phyloP scores from a whole-genome alignment of 2,113 vertebrate species.

The Peromyscus maniculatus region DNA sequence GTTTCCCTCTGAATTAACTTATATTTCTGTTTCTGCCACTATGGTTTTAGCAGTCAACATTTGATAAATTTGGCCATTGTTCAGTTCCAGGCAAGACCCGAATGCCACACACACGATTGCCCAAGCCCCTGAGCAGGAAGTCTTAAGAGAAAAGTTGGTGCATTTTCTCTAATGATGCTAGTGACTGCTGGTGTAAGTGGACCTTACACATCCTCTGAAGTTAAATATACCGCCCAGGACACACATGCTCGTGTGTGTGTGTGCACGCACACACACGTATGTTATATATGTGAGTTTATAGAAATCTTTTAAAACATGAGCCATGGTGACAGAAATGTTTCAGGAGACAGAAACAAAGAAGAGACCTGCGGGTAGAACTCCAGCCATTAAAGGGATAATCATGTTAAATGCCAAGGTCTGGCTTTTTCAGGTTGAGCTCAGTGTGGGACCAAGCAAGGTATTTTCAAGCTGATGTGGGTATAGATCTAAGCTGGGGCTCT shows the following conservation, averaged over 20 bases:
- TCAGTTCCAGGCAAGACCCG: conserved; percentile 26
- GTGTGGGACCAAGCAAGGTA: background rate
- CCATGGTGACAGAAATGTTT: background rate
- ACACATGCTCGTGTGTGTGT: background rate
- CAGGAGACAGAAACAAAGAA: background rate
- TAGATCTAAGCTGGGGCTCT: background rate
- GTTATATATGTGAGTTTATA: background rate
- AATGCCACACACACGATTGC: background rate
- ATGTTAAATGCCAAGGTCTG: background rate
- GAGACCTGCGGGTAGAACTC: background rate
- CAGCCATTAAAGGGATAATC: background rate
- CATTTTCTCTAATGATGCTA: background rate
- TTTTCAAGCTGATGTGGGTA: background rate
- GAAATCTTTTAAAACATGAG: background rate
- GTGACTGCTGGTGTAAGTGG: background rate
- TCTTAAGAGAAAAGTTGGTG: background rate
- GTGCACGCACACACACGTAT: background rate
- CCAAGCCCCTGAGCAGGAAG: background rate
- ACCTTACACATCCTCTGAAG: background rate
- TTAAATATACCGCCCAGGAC: background rate
- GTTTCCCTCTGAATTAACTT: conserved; percentile 64
- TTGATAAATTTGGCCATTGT: conserved; percentile 23
- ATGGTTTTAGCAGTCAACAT: conserved; percentile 54
- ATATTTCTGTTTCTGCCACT: conserved; percentile 46
- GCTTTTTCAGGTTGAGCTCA: background rate